phyloP scores from a whole-genome alignment of 2,113 vertebrate species.

The Rhinoderma darwinii region DNA sequence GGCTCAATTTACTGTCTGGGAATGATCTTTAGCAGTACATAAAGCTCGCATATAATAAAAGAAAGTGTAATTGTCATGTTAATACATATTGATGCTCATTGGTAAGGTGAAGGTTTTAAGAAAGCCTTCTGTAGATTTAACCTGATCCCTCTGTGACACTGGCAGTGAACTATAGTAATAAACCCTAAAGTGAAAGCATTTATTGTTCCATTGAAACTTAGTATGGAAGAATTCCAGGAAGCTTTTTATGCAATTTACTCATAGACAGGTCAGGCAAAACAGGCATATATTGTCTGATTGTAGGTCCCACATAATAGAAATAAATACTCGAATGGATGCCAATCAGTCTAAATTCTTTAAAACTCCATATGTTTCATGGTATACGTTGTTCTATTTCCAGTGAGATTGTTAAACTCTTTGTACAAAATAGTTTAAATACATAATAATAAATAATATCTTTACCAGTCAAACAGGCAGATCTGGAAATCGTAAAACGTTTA shows the following conservation, averaged over 20 bases:
- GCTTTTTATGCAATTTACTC: background rate
- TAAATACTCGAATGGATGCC: background rate
- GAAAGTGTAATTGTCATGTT: background rate
- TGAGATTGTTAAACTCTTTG: background rate
- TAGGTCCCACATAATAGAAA: background rate
- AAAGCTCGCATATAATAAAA: background rate
- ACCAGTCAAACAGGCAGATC: background rate
- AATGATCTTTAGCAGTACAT: background rate
- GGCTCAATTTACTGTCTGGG: background rate
- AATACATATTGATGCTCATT: background rate
- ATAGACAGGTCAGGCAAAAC: background rate
- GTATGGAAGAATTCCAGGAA: background rate
- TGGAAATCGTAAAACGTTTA: background rate
- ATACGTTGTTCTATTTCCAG: background rate
- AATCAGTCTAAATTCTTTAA: background rate
- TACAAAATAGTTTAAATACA: background rate
- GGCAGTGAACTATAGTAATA: background rate
- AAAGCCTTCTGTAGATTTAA: background rate
- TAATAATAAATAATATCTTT: background rate
- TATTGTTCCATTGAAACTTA: background rate
- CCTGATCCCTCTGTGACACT: background rate
- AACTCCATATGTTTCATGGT: background rate
- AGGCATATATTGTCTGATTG: background rate
- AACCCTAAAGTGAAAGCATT: slow-evolving; percentile 13
- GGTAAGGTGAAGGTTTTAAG: background rate